phyloP scores from a whole-genome alignment of 1,140 invertebrate species.

The Aporrectodea caliginosa region DNA sequence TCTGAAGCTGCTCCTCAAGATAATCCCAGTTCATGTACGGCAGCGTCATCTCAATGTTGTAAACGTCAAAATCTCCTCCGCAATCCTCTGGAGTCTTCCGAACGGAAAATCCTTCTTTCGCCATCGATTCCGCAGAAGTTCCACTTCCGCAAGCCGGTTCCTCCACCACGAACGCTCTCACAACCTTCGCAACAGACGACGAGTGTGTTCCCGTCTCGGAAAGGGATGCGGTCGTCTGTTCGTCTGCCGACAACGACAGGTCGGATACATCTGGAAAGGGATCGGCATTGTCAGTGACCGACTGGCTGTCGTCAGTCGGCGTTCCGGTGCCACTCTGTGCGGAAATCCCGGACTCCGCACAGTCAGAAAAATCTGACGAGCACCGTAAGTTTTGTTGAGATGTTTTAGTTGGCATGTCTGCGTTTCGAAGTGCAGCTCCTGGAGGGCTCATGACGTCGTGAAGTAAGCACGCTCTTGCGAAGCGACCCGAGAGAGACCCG shows the following conservation, averaged over 20 bases:
- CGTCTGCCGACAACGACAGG: background rate
- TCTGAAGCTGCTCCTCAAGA: constrained; percentile 76
- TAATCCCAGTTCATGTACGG: constrained; percentile 81
- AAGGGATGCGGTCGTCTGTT: background rate
- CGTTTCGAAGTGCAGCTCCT: too few relatives aligned
- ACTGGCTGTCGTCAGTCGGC: background rate
- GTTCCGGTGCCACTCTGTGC: background rate
- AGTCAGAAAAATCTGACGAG: background rate
- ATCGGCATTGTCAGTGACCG: background rate
- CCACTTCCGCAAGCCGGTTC: background rate
- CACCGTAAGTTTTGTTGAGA: background rate
- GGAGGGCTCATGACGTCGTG: background rate
- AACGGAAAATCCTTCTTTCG: background rate
- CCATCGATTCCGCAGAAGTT: background rate
- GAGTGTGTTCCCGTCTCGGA: background rate
- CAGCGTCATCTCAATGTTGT: constrained; percentile 77
- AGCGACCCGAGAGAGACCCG: background rate
- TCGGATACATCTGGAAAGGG: background rate
- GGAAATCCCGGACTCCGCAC: background rate
- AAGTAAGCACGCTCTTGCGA: background rate
- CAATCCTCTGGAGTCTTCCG: background rate
- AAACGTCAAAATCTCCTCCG: background rate
- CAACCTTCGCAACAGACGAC: too few relatives aligned
- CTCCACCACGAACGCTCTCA: too few relatives aligned
- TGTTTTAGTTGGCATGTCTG: background rate